Percentiles rank a stretch among this genome's conserved stretches.
phyloP scores from a whole-genome alignment of 30 jellyfish, hydroid and myxozoan species.

The Cassiopea andromeda region DNA sequence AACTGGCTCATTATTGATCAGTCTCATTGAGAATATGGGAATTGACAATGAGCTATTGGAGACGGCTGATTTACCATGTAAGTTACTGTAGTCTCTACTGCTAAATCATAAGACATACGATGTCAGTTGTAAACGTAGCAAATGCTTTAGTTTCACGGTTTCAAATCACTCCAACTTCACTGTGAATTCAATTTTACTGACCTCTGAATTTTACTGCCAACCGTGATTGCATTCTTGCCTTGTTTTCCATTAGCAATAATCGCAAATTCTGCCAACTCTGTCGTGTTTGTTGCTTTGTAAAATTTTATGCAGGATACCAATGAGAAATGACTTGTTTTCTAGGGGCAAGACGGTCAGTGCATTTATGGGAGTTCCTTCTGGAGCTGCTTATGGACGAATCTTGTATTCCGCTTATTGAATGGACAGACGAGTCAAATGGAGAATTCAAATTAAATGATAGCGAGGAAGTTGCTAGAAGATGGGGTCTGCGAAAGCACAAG shows the following conservation, averaged over 20 bases:
- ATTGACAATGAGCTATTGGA: neutral
- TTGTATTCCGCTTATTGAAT: conserved; percentile 74
- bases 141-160: too few relatives aligned
- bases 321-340: neutral
- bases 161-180: too few relatives aligned
- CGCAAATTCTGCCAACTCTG: too few relatives aligned
- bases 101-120: too few relatives aligned
- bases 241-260: too few relatives aligned
- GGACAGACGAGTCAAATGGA: conserved; percentile 98
- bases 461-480: conserved; percentile 96
- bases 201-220: too few relatives aligned
- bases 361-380: conserved; percentile 95
- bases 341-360: conserved; percentile 99
- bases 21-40: neutral
- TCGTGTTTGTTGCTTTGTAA: neutral
- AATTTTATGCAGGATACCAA: neutral
- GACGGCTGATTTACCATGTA: conserved; percentile 2
- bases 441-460: conserved; percentile 92
- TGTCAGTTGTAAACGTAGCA: too few relatives aligned
- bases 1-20: too few relatives aligned
- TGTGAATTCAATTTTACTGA: too few relatives aligned
- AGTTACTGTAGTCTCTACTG: neutral
- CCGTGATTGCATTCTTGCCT: too few relatives aligned
- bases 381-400: conserved; percentile 96
- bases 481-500: conserved; percentile 98